These are phyloP conservation scores for Phyllopteryx taeniolatus DNA, from an alignment of 2,113 vertebrate species.

Conservation along the genomic window DNA sequence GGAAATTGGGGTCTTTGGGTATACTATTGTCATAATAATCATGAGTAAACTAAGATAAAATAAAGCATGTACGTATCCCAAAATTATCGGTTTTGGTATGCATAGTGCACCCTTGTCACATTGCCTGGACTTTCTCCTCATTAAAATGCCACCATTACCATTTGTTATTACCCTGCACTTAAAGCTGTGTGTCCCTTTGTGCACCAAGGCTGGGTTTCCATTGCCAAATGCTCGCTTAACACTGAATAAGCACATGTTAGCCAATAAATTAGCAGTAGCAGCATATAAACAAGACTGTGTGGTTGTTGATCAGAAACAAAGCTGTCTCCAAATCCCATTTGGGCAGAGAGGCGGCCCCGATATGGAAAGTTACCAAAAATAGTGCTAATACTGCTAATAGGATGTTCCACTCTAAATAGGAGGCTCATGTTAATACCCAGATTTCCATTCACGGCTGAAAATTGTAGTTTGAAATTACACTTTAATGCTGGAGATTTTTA, in stretches of 20 bases:
- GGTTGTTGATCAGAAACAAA: slow-evolving; percentile 77
- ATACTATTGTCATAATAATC: too few species aligned
- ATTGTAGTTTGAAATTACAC: slow-evolving; percentile 85
- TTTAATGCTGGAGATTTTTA: slow-evolving; percentile 81
- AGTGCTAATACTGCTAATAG: slow-evolving; percentile 83
- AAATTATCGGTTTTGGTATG: background rate
- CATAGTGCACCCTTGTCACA: background rate
- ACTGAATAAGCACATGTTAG: slow-evolving; percentile 36
- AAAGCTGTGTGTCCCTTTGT: background rate
- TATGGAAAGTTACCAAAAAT: slow-evolving; percentile 81
- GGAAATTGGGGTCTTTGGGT: too few species aligned
- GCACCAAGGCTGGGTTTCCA: background rate
- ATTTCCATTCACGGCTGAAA: slow-evolving; percentile 83
- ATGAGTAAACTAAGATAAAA: too few species aligned
- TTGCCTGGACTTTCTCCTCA: background rate
- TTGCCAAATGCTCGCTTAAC: slow-evolving; percentile 1
- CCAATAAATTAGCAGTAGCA: slow-evolving; percentile 47
- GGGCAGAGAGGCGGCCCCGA: slow-evolving; percentile 72
- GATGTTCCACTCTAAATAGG: slow-evolving; percentile 84
- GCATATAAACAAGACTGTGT: slow-evolving; percentile 65
- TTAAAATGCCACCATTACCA: background rate
- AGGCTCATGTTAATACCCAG: slow-evolving; percentile 81
- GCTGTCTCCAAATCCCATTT: slow-evolving; percentile 81
- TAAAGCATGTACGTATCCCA: background rate
- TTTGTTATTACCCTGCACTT: background rate